phyloP scores from a whole-genome alignment of 2,797 vertebrate genomes.

The Benthosema pterotum region DNA sequence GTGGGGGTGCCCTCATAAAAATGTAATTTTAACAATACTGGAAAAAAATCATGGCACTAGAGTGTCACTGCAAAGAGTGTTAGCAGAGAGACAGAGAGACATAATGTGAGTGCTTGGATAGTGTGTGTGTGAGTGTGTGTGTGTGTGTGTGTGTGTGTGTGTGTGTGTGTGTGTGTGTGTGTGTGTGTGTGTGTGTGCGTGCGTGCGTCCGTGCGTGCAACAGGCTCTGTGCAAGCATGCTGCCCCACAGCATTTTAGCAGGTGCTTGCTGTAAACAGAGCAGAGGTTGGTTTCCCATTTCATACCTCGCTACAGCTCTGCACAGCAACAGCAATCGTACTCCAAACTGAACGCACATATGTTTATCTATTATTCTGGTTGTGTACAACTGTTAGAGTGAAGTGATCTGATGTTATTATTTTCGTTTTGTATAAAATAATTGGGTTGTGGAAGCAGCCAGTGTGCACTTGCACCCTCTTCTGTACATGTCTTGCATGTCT shows the following conservation, averaged over 20 bases:
- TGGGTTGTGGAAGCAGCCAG: too few relatives aligned
- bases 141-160: neutral
- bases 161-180: neutral
- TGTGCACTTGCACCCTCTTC: too few relatives aligned
- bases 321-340: conserved; percentile 52
- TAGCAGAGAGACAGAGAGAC: neutral
- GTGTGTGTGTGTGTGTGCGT: neutral
- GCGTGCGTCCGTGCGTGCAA: conserved; percentile 14
- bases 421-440: too few relatives aligned
- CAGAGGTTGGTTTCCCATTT: conserved; percentile 50
- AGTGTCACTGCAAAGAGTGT: too few relatives aligned
- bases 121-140: neutral
- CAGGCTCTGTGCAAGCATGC: conserved; percentile 28
- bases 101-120: too few relatives aligned
- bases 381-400: too few relatives aligned
- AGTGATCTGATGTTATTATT: too few relatives aligned
- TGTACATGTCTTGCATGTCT: too few relatives aligned
- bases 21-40: too few relatives aligned
- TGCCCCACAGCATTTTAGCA: conserved; percentile 39
- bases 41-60: too few relatives aligned
- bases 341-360: neutral
- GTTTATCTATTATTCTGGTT: neutral
- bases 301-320: conserved; percentile 49
- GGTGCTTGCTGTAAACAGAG: conserved; percentile 47
- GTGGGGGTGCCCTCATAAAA: too few relatives aligned